Evolutionary conservation across 2,797 vertebrate species (phyloP), one percentile per base, ranked within the genome.

Genomic region (Esox lucius): DNA sequence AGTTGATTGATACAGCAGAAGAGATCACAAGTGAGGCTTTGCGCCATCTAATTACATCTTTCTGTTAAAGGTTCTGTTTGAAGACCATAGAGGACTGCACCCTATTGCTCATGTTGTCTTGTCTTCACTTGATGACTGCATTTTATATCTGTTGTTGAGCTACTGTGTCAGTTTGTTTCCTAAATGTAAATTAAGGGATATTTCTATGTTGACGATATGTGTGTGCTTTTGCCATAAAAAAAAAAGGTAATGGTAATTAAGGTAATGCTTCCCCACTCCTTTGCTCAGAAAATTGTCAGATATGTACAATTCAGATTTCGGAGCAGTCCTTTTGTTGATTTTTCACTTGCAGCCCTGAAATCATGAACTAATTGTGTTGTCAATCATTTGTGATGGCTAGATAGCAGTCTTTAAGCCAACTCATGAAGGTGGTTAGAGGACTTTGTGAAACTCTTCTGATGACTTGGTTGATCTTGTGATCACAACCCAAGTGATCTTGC

Each of bases 171-270:
- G 66, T 83, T 80, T 46, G 16, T 78, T 35, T 56, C 53, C 46
- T 51, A 67, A 82, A 31, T 77, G 67, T 68, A 8, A 53, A 48
- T 49, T 77, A 49, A 31, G 12, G 15, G 64, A 17, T 35, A 19
- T 39, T 33, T 70, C 56, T 51, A 69, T 12, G 5, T 31, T 68
- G 65, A 74, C 24, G 79, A 17, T 71, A 68, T 31, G 26, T 31
- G 17, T 56, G n/a, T 56, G 51, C 12, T 16, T 31, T 28, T 64
- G 3, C 70, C 66, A 79, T 74, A 81, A 80, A 81, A 83, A 51
- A 67, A n/a, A n/a, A n/a, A n/a, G n/a, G n/a, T n/a, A n/a, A n/a
- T n/a, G n/a, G n/a, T n/a, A n/a, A n/a, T n/a, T 71, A 13, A 64
- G n/a, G 22, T 42, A 28, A 13, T 39, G 28, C 28, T 12, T 24